Percentiles rank a stretch among this genome's conserved stretches.
phyloP scores from a whole-genome alignment of 1,140 invertebrate genomes.

The Aphis gossypii region DNA sequence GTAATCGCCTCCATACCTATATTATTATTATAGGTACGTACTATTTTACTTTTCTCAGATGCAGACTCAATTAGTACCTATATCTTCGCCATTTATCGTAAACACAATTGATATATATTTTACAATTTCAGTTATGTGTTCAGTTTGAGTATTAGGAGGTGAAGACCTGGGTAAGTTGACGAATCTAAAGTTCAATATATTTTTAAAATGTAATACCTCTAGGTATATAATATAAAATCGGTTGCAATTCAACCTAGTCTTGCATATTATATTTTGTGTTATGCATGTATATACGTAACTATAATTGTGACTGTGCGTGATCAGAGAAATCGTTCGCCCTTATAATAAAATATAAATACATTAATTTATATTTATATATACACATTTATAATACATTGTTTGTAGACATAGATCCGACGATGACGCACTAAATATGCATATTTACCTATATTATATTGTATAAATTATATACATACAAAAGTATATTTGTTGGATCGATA shows the following conservation, averaged over 20 bases:
- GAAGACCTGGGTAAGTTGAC: too few species aligned
- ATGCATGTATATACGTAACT: neutral
- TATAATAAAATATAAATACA: neutral
- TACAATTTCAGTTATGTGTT: neutral
- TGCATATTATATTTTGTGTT: too few species aligned
- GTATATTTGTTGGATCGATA: neutral
- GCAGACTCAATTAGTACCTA: too few species aligned
- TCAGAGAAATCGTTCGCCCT: neutral
- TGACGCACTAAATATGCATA: neutral
- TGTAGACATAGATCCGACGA: neutral
- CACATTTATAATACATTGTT: neutral
- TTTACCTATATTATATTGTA: neutral
- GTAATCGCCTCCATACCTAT: too few species aligned
- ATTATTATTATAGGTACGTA: too few species aligned
- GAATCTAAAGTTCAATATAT: too few species aligned
- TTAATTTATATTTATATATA: too few species aligned
- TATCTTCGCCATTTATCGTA: too few species aligned
- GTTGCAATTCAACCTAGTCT: neutral
- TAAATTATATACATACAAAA: neutral
- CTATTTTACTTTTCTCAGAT: too few species aligned
- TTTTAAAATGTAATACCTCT: too few species aligned
- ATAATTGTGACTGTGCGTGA: neutral
- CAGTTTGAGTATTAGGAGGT: too few species aligned
- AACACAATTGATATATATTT: too few species aligned
- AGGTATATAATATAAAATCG: neutral